Base-by-base conservation (phyloP, 2,113 vertebrate species). In the Myotis davidii region DNA sequence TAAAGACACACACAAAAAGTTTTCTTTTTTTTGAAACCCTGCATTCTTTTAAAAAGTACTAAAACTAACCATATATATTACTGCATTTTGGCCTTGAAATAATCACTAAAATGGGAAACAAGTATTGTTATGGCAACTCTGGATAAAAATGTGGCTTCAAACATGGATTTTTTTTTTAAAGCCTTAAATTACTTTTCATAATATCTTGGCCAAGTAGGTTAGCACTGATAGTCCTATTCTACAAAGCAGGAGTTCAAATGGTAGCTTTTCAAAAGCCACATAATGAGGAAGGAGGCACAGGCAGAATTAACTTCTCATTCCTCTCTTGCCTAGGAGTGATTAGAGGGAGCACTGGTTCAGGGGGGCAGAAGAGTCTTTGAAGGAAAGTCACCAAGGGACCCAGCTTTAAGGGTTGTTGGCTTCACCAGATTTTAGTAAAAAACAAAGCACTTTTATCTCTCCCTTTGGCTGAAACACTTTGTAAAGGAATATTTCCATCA, bases 111-210 rank as follows among this genome's bases (percentile, higher is more conserved):
- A 34, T 37, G 79, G 52, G 56, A 96, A 92, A 85, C 72, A 94
- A 88, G 93, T 61, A 92, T 17, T 90, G 50, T 86, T 88, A 95
- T 21, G 54, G 67, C n/a, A 94, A 79, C 25, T 79, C 45, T 65
- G n/a, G 45, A 59, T 65, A 67, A 93, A 95, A 94, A 77, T 72
- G 48, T 90, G 37, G 72, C 61, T 97, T 94, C 70, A 82, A 94
- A 27, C 29, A 82, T 67, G n/a, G 21, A 16, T 64, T 86, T 70
- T 61, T 86, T 70, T 61, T 95, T 61, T 42, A 88, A 93, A 95
- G 79, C 54, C 29, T 93, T 90, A 90, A 92, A 65, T 97, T 95
- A 85, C 42, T 83, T 94, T 95, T 96, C 88, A 94, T 70, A 91
- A 42, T 76, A 84, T 48, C 37, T 91, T 70, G 12, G 54, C 81